These are phyloP conservation scores for Epicampocera succincta DNA, from an alignment of 2,888 invertebrate species.

Conservation along the genomic window DNA sequence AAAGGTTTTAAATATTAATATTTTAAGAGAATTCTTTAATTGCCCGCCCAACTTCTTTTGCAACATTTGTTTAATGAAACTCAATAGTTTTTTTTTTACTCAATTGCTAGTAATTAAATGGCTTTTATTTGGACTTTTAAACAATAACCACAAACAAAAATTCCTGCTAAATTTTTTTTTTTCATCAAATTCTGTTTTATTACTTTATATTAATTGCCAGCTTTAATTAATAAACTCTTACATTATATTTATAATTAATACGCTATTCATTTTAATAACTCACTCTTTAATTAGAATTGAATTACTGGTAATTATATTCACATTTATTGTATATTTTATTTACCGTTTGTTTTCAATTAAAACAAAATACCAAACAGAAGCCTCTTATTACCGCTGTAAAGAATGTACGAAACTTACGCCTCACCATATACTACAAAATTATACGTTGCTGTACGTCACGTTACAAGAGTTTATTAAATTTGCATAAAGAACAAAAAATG, in stretches of 20 bases:
- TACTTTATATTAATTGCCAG: neutral
- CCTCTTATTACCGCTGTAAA: constrained; percentile 16
- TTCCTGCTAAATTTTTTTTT: too few relatives aligned
- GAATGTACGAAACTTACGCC: neutral
- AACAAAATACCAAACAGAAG: neutral
- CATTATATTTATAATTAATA: too few relatives aligned
- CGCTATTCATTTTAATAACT: neutral
- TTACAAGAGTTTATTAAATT: constrained; percentile 31
- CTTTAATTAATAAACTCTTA: constrained; percentile 2
- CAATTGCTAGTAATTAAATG: too few relatives aligned
- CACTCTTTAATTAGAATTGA: neutral
- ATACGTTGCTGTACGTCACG: neutral
- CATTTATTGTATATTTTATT: neutral
- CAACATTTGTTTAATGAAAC: too few relatives aligned
- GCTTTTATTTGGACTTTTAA: too few relatives aligned
- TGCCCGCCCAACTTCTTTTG: too few relatives aligned
- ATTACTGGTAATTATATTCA: constrained; percentile 26
- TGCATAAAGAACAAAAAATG: constrained; percentile 20
- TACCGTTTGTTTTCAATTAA: neutral
- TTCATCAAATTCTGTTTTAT: too few relatives aligned
- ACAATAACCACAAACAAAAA: too few relatives aligned
- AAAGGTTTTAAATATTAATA: too few relatives aligned
- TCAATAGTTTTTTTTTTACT: too few relatives aligned
- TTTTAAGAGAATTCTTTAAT: too few relatives aligned
- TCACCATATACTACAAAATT: constrained; percentile 1